Evolutionary conservation across 2,113 vertebrate genomes (phyloP).

Genomic region (Piprites chloris): DNA sequence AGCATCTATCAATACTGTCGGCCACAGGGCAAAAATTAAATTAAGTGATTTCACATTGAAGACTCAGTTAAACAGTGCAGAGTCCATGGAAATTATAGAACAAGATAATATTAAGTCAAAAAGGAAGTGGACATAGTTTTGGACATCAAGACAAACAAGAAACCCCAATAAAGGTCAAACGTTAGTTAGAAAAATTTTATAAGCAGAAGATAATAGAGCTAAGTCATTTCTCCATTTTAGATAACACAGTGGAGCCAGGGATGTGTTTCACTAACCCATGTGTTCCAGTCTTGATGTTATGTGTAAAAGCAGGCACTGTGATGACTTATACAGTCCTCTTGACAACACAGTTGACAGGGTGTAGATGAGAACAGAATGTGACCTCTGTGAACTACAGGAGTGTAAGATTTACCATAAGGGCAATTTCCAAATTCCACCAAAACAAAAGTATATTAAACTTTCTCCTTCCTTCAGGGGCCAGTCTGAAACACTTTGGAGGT

Average conservation of each 20-base stretch:
- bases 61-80: neutral
- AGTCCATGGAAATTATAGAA: neutral
- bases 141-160: neutral
- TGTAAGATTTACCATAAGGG: neutral
- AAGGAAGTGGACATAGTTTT: neutral
- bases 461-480: neutral
- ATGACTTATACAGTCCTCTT: neutral
- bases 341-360: neutral
- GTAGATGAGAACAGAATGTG: neutral
- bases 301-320: accelerated
- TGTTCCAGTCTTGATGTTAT: neutral
- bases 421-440: neutral
- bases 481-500: neutral
- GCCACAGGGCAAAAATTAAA: neutral
- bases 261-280: neutral
- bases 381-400: neutral
- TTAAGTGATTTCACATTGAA: neutral
- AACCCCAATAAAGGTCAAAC: neutral
- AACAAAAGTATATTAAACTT: neutral
- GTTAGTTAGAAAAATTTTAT: neutral
- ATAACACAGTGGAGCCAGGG: neutral
- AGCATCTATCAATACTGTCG: neutral
- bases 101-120: neutral
- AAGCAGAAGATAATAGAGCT: neutral
- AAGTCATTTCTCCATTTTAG: neutral